These are phyloP conservation scores for Chrysina gloriosa DNA, from an alignment of 2,888 invertebrate genomes.

Conservation along the genomic window DNA sequence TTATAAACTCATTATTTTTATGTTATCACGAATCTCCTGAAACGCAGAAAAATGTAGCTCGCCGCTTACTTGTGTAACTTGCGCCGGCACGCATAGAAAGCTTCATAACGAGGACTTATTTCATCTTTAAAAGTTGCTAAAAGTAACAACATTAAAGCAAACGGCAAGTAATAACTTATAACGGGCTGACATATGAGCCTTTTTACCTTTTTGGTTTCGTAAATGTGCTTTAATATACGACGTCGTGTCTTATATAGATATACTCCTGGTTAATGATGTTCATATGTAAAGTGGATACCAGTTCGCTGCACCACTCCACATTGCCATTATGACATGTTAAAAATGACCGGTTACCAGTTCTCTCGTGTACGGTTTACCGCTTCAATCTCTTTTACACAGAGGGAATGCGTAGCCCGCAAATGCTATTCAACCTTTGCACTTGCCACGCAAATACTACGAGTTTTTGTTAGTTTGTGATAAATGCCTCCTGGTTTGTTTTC, in stretches of 20 bases:
- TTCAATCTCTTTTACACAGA: slow-evolving; percentile 9
- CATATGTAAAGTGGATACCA: slow-evolving; percentile 34
- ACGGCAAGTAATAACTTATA: slow-evolving; percentile 39
- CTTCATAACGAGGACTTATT: slow-evolving; percentile 13
- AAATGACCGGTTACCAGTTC: slow-evolving; percentile 41
- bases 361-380: slow-evolving; percentile 33
- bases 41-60: background rate
- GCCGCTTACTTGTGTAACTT: slow-evolving; percentile 3
- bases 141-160: slow-evolving; percentile 39
- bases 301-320: slow-evolving; percentile 34
- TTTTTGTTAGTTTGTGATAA: slow-evolving; percentile 15
- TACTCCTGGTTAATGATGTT: slow-evolving; percentile 37
- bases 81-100: slow-evolving; percentile 3
- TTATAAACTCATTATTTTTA: slow-evolving; percentile 27
- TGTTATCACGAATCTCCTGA: slow-evolving; percentile 10
- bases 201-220: slow-evolving; percentile 31
- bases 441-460: slow-evolving; percentile 13
- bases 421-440: slow-evolving; percentile 27
- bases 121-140: slow-evolving; percentile 36
- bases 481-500: background rate
- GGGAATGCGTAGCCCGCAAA: slow-evolving; percentile 11
- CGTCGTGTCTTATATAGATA: slow-evolving; percentile 39
- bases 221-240: slow-evolving; percentile 35
- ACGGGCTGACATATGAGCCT: slow-evolving; percentile 25
- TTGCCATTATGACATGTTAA: slow-evolving; percentile 39